Base-by-base conservation (phyloP, 2,888 invertebrate genomes). In the Adineta ricciae region DNA sequence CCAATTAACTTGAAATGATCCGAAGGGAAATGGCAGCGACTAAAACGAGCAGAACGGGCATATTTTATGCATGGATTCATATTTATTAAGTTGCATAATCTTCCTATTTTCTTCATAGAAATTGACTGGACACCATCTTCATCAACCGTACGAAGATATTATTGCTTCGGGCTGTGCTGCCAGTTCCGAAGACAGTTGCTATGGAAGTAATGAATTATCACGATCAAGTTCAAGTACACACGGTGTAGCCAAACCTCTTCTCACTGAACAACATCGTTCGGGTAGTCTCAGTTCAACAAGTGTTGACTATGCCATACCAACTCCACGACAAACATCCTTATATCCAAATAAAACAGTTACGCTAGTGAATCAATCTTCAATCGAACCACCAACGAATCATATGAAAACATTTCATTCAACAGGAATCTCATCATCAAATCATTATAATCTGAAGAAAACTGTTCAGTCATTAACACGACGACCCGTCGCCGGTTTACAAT, bases 191-290 rank as follows among this genome's bases (percentile, higher is more conserved):
- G 78, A 78, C 41, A 78, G 78, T 78, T 78, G 78, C 24, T 78
- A 78, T 41, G 78, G 78, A 41, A 78, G 78, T 78, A 78, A 78
- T 41, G 78, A 78, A 41, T 78, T 78, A 78, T 78, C 78, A 24
- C 21, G 78, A 78, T 78, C 78, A 41, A 41, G 41, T n/a, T 78
- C 78, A 24, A 78, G 41, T 41, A 41, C n/a, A 24, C 38, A 78
- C 14, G 78, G 38, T 41, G 78, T 78, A n/a, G 41, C 78, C 3
- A 16, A 41, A 78, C 78, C 78, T 24, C 78, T 78, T 41, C 41
- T 78, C 14, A 78, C 38, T 2, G 21, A 21, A n/a, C 41, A 78
- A 41, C 41, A 78, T 78, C 78, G 78, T 41, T 78, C 78, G n/a
- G 38, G 41, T n/a, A 78, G 78, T 78, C 24, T 78, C 11, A 78